Conservation (phyloP, 2,797 vertebrate genomes). For the Rhinella marina region DNA sequence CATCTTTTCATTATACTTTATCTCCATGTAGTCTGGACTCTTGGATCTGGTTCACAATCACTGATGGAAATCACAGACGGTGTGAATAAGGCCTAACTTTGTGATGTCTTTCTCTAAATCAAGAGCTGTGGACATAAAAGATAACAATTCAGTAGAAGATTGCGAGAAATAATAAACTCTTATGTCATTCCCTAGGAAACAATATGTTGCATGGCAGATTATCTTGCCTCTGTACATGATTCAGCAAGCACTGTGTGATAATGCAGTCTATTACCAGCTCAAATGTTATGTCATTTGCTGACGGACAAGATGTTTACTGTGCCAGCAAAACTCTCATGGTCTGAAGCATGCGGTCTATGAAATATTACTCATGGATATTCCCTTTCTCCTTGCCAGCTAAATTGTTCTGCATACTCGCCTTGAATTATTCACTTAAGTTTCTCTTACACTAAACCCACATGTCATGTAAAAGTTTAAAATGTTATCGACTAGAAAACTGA, state of each 20-base stretch:
- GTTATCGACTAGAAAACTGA: constrained; percentile 67
- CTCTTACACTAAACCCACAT: constrained; percentile 59
- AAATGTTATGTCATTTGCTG: constrained; percentile 34
- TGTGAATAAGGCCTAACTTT: background rate
- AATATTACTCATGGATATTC: constrained; percentile 55
- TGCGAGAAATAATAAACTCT: constrained; percentile 9
- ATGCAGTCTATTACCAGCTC: constrained; percentile 53
- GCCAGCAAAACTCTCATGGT: constrained; percentile 24
- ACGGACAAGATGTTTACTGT: constrained; percentile 47
- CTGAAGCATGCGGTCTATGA: constrained; percentile 43
- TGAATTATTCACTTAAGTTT: constrained; percentile 62
- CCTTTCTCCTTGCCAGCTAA: constrained; percentile 21
- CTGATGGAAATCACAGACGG: too few relatives aligned
- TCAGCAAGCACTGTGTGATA: constrained; percentile 40
- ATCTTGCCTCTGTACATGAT: constrained; percentile 27
- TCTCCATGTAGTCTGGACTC: too few relatives aligned
- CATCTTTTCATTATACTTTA: too few relatives aligned
- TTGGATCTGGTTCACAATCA: too few relatives aligned
- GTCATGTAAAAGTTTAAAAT: constrained; percentile 67
- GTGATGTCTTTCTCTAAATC: background rate
- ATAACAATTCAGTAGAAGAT: background rate
- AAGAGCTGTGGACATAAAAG: background rate
- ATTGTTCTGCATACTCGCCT: constrained; percentile 26
- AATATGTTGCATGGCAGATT: constrained; percentile 28
- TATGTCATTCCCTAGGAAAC: background rate